A percentile compares a stretch with the other conserved stretches of the same genome.
These are phyloP conservation scores for Ammodytes marinus DNA, from an alignment of 2,113 vertebrate genomes.

Conservation along the genomic window DNA sequence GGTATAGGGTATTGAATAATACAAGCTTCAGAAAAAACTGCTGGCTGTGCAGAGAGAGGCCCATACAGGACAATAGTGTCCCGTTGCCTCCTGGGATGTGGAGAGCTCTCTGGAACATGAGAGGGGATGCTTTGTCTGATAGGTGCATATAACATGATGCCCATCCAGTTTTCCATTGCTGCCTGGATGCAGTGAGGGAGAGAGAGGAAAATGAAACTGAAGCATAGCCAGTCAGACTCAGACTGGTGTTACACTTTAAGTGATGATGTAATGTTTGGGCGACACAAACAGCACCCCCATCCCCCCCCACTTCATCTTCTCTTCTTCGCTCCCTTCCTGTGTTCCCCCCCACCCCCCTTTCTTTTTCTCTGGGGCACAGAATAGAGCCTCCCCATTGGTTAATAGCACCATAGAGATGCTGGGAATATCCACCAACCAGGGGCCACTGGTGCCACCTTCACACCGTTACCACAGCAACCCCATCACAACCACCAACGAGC, in stretches of 20 bases:
- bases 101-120: conserved; percentile 70
- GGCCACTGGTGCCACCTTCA: conserved; percentile 73
- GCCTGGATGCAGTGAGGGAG: neutral
- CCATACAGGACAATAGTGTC: conserved; percentile 69
- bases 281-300: conserved; percentile 65
- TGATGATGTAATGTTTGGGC: conserved; percentile 75
- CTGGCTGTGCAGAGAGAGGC: conserved; percentile 70
- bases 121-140: conserved; percentile 20
- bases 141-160: conserved; percentile 50
- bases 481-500: conserved; percentile 72
- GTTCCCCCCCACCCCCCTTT: conserved; percentile 55
- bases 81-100: conserved; percentile 58
- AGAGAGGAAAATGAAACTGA: conserved; percentile 13
- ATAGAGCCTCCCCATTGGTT: conserved; percentile 74
- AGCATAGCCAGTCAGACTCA: conserved; percentile 16
- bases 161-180: conserved; percentile 49
- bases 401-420: conserved; percentile 80
- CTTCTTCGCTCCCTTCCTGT: conserved; percentile 58
- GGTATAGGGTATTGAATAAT: conserved; percentile 47
- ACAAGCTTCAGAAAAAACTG: conserved; percentile 70
- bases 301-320: conserved; percentile 42
- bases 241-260: conserved; percentile 42
- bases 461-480: conserved; percentile 84
- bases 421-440: conserved; percentile 86
- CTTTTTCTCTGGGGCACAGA: conserved; percentile 71